Percentiles rank a stretch among this genome's conserved stretches.
Evolutionary conservation across 2,797 vertebrate genomes (phyloP).

Genomic region (Platyrinchus mystaceus): DNA sequence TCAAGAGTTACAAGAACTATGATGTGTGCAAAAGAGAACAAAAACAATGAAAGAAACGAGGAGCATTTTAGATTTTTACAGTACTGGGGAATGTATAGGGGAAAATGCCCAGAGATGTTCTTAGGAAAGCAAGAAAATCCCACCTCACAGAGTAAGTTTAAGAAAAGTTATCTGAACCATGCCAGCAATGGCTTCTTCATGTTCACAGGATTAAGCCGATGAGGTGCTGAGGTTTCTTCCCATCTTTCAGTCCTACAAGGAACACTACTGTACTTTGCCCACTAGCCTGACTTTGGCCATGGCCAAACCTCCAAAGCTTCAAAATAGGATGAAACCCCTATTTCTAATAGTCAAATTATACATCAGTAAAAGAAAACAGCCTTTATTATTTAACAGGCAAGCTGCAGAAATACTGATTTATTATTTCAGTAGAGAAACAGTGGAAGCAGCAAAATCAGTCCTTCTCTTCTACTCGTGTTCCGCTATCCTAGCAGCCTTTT

Average conservation of each 20-base stretch:
- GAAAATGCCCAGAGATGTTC: background rate
- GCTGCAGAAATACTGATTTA: background rate
- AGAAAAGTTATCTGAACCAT: background rate
- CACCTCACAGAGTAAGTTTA: background rate
- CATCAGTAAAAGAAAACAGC: background rate
- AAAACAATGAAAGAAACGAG: background rate
- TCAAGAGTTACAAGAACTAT: background rate
- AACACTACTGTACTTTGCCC: background rate
- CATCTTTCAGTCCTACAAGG: background rate
- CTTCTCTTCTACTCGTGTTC: background rate
- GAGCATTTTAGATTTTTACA: background rate
- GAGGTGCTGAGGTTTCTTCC: background rate
- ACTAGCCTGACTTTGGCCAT: background rate
- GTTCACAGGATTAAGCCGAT: background rate
- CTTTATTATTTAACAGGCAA: background rate
- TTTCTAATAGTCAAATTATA: background rate
- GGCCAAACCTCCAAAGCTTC: background rate
- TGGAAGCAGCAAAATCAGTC: background rate
- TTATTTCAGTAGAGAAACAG: background rate
- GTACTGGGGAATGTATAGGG: background rate
- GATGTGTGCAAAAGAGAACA: background rate
- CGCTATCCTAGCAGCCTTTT: background rate
- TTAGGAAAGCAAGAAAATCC: background rate
- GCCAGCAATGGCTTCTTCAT: background rate
- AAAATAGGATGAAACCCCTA: background rate